A percentile compares a stretch with the other conserved stretches of the same genome.
Conservation (phyloP, 2,113 vertebrate species). For the Hemiscyllium ocellatum region DNA sequence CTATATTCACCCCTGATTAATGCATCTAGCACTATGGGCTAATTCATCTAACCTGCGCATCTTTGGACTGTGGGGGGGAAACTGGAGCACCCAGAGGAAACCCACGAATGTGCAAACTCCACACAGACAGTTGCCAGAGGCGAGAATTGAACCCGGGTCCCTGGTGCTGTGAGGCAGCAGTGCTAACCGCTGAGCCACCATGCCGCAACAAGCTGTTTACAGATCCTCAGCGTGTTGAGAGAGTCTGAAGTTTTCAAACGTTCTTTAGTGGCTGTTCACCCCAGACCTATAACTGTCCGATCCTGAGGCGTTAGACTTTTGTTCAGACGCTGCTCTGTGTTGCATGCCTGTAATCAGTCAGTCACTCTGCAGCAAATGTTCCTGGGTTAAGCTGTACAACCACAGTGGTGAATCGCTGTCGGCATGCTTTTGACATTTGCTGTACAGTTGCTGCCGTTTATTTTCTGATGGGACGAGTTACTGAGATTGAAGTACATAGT, state of each 20-base stretch:
- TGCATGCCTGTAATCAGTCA: background rate
- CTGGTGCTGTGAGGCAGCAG: too few relatives aligned
- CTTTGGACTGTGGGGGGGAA: too few relatives aligned
- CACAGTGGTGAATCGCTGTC: slow-evolving; percentile 6
- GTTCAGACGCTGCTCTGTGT: background rate
- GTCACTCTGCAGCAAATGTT: background rate
- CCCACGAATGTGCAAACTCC: too few relatives aligned
- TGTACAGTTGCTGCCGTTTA: background rate
- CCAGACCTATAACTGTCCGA: background rate
- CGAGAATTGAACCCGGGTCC: too few relatives aligned
- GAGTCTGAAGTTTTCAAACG: background rate
- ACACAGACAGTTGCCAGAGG: too few relatives aligned
- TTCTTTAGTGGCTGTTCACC: background rate
- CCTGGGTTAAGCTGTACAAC: background rate
- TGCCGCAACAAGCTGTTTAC: too few relatives aligned
- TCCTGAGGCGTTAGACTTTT: background rate
- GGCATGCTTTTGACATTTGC: background rate
- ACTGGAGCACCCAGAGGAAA: too few relatives aligned
- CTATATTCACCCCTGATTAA: too few relatives aligned
- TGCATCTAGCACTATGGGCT: too few relatives aligned
- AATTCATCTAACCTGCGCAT: too few relatives aligned
- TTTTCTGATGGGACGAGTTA: slow-evolving; percentile 33
- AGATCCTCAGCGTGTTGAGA: background rate
- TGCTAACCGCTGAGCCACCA: too few relatives aligned
- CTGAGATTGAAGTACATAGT: slow-evolving; percentile 22